These are phyloP conservation scores for Eurosta solidaginis DNA, from an alignment of 1,140 invertebrate genomes.

Conservation along the genomic window DNA sequence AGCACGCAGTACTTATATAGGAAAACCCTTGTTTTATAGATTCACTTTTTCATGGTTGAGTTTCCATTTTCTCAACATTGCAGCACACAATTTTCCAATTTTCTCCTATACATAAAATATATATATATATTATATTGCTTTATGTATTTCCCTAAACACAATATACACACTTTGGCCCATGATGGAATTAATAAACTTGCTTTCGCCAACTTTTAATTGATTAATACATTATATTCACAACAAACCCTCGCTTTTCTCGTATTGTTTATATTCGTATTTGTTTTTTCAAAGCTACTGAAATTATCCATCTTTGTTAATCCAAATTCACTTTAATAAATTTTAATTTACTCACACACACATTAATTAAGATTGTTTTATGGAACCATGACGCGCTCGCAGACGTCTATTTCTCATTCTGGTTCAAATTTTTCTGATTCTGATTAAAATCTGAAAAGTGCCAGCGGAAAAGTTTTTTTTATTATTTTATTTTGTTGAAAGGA, in stretches of 20 bases:
- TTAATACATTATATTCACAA: background rate
- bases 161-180: too few relatives aligned
- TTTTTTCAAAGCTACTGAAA: too few relatives aligned
- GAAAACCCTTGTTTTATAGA: background rate
- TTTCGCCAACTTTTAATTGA: background rate
- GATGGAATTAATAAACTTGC: too few relatives aligned
- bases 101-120: background rate
- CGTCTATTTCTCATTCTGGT: constrained; percentile 16
- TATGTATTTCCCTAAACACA: too few relatives aligned
- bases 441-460: background rate
- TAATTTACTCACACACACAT: constrained; percentile 13
- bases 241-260: background rate
- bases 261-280: too few relatives aligned
- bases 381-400: constrained; percentile 13
- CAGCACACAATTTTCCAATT: background rate
- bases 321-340: background rate
- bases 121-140: background rate
- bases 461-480: background rate
- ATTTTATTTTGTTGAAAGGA: background rate
- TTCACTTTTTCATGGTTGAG: background rate
- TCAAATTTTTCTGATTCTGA: background rate
- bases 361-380: background rate
- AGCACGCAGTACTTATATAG: background rate
- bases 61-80: background rate
- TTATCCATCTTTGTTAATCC: too few relatives aligned